Percentiles rank a stretch among this genome's conserved stretches.
These are phyloP conservation scores for Caenorhabditis remanei DNA, from an alignment of 1,140 invertebrate species.

Conservation along the genomic window DNA sequence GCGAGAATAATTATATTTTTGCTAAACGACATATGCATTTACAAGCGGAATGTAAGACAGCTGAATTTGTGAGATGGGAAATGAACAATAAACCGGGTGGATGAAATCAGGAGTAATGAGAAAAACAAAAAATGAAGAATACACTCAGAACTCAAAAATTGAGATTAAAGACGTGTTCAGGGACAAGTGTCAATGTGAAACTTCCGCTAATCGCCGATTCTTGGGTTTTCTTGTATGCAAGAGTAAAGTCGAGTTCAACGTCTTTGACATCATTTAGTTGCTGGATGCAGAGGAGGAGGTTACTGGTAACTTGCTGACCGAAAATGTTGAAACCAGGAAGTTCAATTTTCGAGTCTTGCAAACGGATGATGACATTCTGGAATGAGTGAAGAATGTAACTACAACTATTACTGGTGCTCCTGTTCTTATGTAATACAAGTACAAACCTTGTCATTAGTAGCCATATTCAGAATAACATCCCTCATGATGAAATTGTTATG, in stretches of 20 bases:
- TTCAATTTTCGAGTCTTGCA: not conserved
- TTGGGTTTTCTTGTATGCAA: constrained; percentile 5
- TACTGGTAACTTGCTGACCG: not conserved
- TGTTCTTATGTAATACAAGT: not conserved
- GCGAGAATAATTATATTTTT: not conserved
- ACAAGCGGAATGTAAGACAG: not conserved
- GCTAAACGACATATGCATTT: not conserved
- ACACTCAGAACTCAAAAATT: constrained; percentile 16
- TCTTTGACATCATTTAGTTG: constrained; percentile 46
- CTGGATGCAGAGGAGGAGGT: constrained; percentile 45
- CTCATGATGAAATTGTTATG: constrained; percentile 35
- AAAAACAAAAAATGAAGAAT: not conserved
- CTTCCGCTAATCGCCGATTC: constrained; percentile 48
- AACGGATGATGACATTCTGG: constrained; percentile 38
- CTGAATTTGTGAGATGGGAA: not conserved
- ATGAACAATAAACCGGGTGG: not conserved
- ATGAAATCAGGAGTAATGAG: too few species aligned
- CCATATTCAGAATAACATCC: not conserved
- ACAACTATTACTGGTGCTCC: too few species aligned
- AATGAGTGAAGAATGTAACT: not conserved
- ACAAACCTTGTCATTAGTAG: constrained; percentile 14
- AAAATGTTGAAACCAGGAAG: constrained; percentile 44
- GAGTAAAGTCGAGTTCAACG: constrained; percentile 39
- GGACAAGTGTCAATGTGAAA: constrained; percentile 18
- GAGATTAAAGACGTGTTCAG: constrained; percentile 19